Base-by-base conservation (phyloP, 2,113 vertebrate species). In the Elachura formosa region DNA sequence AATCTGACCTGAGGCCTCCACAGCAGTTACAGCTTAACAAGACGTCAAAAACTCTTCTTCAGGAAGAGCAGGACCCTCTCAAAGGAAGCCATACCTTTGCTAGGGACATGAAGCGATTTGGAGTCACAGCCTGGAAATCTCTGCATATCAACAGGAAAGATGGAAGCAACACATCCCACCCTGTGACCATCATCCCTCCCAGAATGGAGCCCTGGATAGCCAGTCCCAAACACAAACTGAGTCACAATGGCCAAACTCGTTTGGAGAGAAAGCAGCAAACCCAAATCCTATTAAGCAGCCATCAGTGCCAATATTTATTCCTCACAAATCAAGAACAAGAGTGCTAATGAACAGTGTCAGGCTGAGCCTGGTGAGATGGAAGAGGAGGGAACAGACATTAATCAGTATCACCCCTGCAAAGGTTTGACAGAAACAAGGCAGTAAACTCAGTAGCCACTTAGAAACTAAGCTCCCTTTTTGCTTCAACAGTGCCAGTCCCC, bases 261-360 rank as follows among this genome's bases (percentile, higher is more conserved):
- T n/a, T 10, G 6, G 36, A 79, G 69, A 62, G 33, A 9, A 19
- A 96, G 87, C 46, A 74, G 79, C 66, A 90, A 81, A 77, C 73
- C 14, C 84, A 95, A 97, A 96, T 96, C 94, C 93, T 91, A 91
- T 94, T 95, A 97, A 89, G 88, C 49, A 94, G 55, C 63, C 89
- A 93, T 95, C 87, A 92, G 51, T 71, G 93, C 96, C 96, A 91
- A 91, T 78, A 83, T 83, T 92, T 96, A 92, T 94, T 97, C 76
- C 87, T 92, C 90, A 90, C 36, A 76, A 91, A 79, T 74, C 81
- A 90, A 55, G 40, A 59, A 90, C 76, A 74, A 79, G 88, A 56
- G 85, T 63, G 74, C 93, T 94, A 96, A 96, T 84, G 86, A 85
- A 88, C 16, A 54, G 63, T 84, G 84, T 89, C 92, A 97, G 84